Base-by-base conservation (phyloP, 2,797 vertebrate genomes). In the Meda fulgida region DNA sequence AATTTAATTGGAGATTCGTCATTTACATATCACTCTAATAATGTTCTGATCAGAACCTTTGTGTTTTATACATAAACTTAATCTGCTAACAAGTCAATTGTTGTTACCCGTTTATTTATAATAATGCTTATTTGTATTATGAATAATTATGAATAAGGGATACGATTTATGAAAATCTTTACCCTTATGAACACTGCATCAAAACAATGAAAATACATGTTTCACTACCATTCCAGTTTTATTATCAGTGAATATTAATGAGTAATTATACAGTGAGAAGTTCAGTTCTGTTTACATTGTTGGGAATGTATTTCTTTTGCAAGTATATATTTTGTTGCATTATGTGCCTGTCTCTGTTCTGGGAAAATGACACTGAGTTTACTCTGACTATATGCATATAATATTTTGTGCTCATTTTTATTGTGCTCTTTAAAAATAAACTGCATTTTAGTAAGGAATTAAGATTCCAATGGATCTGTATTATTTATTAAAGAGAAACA, bases 161-260 rank as follows among this genome's bases (percentile, higher is more conserved):
- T 51, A 66, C 76, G 23, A 83, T 73, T 83, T 73, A 83, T 66
- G 60, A 76, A 38, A 66, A 76, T 76, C 60, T 65, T 36, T 31
- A 55, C 46, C 23, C 26, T 73, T 36, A 55, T 83, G 18, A 76
- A 76, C 38, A 51, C 58, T 66, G 46, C 60, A 72, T 72, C 38
- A 58, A 48, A 65, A 21, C 13, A 40, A 65, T 26, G 19, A 55
- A 46, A 75, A 23, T 29, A 18, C 29, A 29, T 65, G 29, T 75
- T 66, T 75, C 19, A 66, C 53, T 78, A 21, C 3, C 16, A 26
- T 63, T 78, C 55, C 4, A 26, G 19, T 21, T 69, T 58, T 31
- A 34, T 55, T 46, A 46, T 60, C 36, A 43, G n/a, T 73, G 3
- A 26, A 72, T 72, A 69, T 29, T 80, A 80, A 67, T 67, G 6